Evolutionary conservation across 2,888 invertebrate species (phyloP).

Genomic region (Actias luna): DNA sequence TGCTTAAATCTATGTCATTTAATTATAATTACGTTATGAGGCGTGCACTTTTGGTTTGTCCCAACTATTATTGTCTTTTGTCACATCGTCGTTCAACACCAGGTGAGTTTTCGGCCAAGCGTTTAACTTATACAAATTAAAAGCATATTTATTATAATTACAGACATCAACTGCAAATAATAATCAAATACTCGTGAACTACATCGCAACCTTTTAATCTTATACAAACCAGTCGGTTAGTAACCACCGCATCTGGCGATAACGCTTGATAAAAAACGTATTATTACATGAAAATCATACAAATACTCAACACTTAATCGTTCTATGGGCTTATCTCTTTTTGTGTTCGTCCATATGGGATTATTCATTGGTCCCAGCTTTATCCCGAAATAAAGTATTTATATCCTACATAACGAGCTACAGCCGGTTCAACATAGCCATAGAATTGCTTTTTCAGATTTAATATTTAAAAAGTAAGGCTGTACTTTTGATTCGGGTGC

Average conservation of each 20-base stretch:
- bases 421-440: constrained; percentile 26
- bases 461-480: constrained; percentile 28
- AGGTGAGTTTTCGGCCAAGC: too few relatives aligned
- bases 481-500: constrained; percentile 31
- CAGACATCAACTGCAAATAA: neutral
- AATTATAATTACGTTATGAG: too few relatives aligned
- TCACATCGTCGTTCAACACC: too few relatives aligned
- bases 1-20: too few relatives aligned
- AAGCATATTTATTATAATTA: too few relatives aligned
- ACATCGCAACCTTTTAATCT: constrained; percentile 11
- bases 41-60: too few relatives aligned
- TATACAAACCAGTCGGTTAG: constrained; percentile 9
- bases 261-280: constrained; percentile 11
- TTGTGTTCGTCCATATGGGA: constrained; percentile 53
- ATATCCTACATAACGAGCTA: constrained; percentile 55
- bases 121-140: too few relatives aligned
- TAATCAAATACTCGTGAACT: constrained; percentile 5
- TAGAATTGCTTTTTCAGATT: constrained; percentile 24
- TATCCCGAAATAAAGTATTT: constrained; percentile 65
- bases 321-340: constrained; percentile 57
- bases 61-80: too few relatives aligned
- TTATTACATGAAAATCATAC: constrained; percentile 21
- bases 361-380: constrained; percentile 45
- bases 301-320: constrained; percentile 56
- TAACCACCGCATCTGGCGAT: constrained; percentile 1